These are phyloP conservation scores for Silurus meridionalis DNA, from an alignment of 2,113 vertebrate species.

Conservation along the genomic window DNA sequence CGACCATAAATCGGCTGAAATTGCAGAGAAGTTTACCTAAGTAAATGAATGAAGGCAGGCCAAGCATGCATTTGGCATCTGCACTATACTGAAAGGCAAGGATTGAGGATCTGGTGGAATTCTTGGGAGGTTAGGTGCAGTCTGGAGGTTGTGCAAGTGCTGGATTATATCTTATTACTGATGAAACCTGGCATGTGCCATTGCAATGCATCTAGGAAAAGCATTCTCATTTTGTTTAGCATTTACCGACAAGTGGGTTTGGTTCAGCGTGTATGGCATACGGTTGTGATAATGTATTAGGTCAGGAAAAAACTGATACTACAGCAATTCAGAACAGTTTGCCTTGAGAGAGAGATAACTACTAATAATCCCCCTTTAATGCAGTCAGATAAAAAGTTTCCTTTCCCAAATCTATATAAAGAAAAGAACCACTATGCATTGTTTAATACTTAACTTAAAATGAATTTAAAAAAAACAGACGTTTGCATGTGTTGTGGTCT, in stretches of 20 bases:
- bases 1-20: conserved; percentile 18
- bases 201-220: conserved; percentile 49
- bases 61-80: conserved; percentile 9
- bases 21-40: conserved; percentile 23
- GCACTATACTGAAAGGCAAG: conserved; percentile 31
- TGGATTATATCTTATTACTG: conserved; percentile 68
- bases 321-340: not conserved
- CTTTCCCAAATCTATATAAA: not conserved
- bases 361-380: conserved; percentile 5
- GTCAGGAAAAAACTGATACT: not conserved
- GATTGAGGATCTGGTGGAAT: conserved; percentile 53
- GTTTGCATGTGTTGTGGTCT: not conserved
- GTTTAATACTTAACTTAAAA: not conserved
- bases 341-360: not conserved
- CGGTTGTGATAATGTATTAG: too few species aligned
- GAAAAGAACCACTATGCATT: not conserved
- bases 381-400: not conserved
- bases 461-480: not conserved
- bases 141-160: conserved; percentile 42
- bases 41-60: not conserved
- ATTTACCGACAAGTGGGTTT: not conserved
- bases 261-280: too few species aligned
- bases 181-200: conserved; percentile 57
- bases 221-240: not conserved
- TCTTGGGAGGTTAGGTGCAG: conserved; percentile 59